Base-by-base conservation (phyloP, 2,113 vertebrate genomes). In the Condylura cristata region DNA sequence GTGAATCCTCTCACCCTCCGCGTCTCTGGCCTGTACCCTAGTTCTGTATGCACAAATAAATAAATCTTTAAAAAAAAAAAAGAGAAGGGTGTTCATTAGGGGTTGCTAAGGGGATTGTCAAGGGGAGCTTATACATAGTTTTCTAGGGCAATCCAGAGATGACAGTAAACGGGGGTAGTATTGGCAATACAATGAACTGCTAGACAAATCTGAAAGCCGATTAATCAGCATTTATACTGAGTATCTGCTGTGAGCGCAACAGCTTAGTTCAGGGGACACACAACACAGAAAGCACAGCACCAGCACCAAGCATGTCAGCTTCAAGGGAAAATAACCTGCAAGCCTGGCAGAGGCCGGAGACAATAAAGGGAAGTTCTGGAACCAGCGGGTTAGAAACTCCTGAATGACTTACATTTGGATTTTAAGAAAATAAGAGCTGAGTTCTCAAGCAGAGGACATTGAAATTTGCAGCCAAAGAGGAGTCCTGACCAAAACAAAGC, bases 371-470 rank as follows among this genome's bases (percentile, higher is more conserved):
- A 83, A 82, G 16, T 24, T 82, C 13, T 79, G 17, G 34, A 86
- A 90, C 39, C 22, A 79, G 32, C 65, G 22, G 37, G 22, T 41
- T 89, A 86, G n/a, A n/a, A n/a, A 79, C 48, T 81, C 60, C 30
- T 28, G 3, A 89, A 63, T 48, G 76, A 61, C 22, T 66, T 81
- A 56, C 39, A 71, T 41, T 78, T 78, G 63, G 41, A 26, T 95
- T 10, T 34, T 30, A 58, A 63, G 70, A 87, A 80, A 83, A 4
- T 6, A 63, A 85, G 37, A 39, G 26, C n/a, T 80, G 20, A 85
- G 58, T 65, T 80, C 51, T 89, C 61, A 89, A 93, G 78, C 68
- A 88, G 44, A 93, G 51, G 34, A 86, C 72, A 70, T 68, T 66
- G 68, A 88, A 89, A 24, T 91, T 76, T 75, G 53, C 61, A 63